These are phyloP conservation scores for rat (Rattus norvegicus) DNA, from an alignment of 2,113 vertebrate genomes.

Conservation along the genomic window GRCr8 NC_086019.1:133727001-133727500, in stretches of 20 bases:
- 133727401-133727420: background rate
- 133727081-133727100: background rate
- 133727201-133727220: background rate
- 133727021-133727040: no score
- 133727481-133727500: background rate
- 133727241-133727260: fast-evolving
- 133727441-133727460: background rate
- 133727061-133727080: background rate
- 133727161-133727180: background rate
- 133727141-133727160: background rate
- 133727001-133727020: background rate
- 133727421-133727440: background rate
- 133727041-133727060: background rate
- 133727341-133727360: background rate
- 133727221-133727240: background rate
- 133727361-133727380: background rate
- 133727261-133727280: background rate
- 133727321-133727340: background rate
- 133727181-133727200: background rate
- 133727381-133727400: background rate
- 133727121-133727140: background rate
- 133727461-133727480: background rate
- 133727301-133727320: no score
- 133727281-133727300: background rate
- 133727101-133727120: background rate